Evolutionary conservation across 2,113 vertebrate genomes (phyloP).

Genomic region (Sisor rabdophorus): DNA sequence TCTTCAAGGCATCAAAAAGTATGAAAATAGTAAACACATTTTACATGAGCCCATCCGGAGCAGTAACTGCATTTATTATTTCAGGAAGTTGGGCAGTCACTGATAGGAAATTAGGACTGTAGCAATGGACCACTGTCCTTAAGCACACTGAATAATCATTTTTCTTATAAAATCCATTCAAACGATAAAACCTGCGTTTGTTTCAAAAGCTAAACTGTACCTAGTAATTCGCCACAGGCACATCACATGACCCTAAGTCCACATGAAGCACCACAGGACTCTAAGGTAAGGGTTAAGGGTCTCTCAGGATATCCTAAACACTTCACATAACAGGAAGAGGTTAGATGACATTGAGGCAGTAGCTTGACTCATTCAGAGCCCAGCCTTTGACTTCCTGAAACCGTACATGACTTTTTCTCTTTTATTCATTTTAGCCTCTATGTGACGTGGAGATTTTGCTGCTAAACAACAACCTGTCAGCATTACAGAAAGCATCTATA

Average conservation of each 20-base stretch:
- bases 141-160: too few species aligned
- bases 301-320: constrained; percentile 42
- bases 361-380: constrained; percentile 18
- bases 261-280: not conserved
- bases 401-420: constrained; percentile 4
- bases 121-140: constrained; percentile 35
- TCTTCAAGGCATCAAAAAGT: constrained; percentile 52
- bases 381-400: constrained; percentile 30
- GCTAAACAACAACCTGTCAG: constrained; percentile 7
- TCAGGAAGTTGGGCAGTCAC: constrained; percentile 60
- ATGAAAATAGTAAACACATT: constrained; percentile 54
- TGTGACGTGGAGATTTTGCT: not conserved
- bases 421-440: not conserved
- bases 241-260: constrained; percentile 11
- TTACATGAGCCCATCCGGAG: constrained; percentile 55
- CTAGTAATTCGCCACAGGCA: not conserved
- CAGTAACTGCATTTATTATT: constrained; percentile 66
- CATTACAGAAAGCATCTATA: not conserved
- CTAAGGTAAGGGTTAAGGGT: too few species aligned
- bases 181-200: not conserved
- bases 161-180: not conserved
- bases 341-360: constrained; percentile 19
- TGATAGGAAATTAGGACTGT: constrained; percentile 64
- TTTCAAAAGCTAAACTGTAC: not conserved
- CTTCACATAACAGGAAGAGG: constrained; percentile 35